phyloP scores from a whole-genome alignment of 1,140 invertebrate species.

The Trypoxylus dichotomus region DNA sequence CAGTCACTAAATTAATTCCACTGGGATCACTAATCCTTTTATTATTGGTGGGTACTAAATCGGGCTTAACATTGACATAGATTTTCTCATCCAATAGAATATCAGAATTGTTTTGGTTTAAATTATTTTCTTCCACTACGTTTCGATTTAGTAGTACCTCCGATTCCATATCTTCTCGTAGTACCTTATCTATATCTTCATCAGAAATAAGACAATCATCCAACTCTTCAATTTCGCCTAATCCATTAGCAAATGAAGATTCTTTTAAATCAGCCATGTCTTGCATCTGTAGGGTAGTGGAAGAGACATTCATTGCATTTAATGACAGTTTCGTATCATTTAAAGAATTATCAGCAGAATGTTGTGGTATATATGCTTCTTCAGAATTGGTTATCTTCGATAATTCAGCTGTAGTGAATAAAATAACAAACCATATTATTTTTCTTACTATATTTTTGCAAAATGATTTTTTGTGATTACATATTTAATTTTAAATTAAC shows the following conservation, averaged over 20 bases:
- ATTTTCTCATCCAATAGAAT: background rate
- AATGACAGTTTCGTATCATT: background rate
- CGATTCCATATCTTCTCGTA: conserved; percentile 25
- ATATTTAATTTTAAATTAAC: too few relatives aligned
- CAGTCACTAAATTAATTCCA: background rate
- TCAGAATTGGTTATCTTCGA: background rate
- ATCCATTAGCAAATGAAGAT: background rate
- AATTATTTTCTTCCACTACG: background rate
- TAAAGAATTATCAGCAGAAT: background rate
- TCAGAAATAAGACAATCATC: conserved; percentile 21
- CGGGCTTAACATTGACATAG: background rate
- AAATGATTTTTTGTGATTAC: too few relatives aligned
- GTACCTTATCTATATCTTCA: conserved; percentile 25
- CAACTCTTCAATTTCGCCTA: conserved; percentile 10
- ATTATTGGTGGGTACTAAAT: background rate
- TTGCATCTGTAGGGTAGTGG: background rate
- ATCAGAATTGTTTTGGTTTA: background rate
- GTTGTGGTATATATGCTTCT: background rate
- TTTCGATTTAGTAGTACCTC: background rate
- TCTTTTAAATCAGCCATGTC: background rate
- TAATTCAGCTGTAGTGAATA: background rate
- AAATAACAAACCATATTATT: background rate
- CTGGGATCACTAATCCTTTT: too few relatives aligned
- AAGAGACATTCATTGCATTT: background rate
- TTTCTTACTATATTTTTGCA: too few relatives aligned